Evolutionary conservation across 2,888 invertebrate species (phyloP).

Genomic region (Caenorhabditis angaria): DNA sequence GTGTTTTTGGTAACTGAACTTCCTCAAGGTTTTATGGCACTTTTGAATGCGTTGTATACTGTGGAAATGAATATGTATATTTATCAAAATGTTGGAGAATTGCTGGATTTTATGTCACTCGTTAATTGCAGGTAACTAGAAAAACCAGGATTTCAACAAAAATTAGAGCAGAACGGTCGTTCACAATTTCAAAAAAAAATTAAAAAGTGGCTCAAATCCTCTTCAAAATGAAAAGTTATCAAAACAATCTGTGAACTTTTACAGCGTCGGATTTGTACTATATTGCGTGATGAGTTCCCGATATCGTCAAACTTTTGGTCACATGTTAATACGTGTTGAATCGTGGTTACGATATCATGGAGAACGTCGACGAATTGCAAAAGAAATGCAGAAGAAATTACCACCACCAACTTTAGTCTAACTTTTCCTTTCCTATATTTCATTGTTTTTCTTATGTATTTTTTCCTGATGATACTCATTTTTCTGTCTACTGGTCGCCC

Average conservation of each 20-base stretch:
- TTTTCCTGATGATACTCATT: background rate
- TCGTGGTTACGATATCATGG: conserved; percentile 57
- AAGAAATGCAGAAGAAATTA: conserved; percentile 41
- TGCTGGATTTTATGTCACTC: conserved; percentile 62
- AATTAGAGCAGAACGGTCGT: too few species aligned
- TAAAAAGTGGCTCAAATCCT: background rate
- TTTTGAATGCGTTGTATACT: conserved; percentile 61
- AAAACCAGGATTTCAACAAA: background rate
- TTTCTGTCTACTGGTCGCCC: background rate
- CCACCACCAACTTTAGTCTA: conserved; percentile 8
- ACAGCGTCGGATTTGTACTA: conserved; percentile 59
- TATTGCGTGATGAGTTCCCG: conserved; percentile 63
- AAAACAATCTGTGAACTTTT: too few species aligned
- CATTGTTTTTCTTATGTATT: background rate
- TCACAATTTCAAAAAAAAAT: too few species aligned
- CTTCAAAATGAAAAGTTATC: too few species aligned
- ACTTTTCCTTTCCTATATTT: background rate
- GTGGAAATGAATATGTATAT: conserved; percentile 58
- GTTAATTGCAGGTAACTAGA: conserved; percentile 59
- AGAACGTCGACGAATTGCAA: conserved; percentile 38
- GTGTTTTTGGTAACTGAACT: conserved; percentile 64
- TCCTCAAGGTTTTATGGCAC: conserved; percentile 61
- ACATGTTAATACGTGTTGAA: conserved; percentile 60
- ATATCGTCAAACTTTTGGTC: conserved; percentile 62
- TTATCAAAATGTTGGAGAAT: conserved; percentile 59